Evolutionary conservation across 2,888 invertebrate species (phyloP), one percentile per base, ranked within the genome.

Genomic region (Glyphotaelius pellucidus): DNA sequence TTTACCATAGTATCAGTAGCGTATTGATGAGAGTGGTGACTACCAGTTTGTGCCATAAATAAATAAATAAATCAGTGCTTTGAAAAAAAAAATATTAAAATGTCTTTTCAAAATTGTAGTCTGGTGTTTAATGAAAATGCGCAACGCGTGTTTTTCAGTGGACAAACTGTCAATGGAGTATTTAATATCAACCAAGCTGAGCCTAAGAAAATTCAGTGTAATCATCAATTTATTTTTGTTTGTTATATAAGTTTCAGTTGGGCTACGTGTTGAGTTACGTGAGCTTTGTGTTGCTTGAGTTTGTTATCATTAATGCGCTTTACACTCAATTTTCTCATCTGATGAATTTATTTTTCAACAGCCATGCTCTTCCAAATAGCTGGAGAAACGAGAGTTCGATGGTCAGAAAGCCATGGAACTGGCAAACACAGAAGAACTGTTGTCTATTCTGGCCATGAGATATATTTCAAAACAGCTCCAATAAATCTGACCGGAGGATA

Each of bases 311-410:
- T 38, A 4, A 38, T 9, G 4, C 38, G 38, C 4, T 38, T 38
- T 38, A 38, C 38, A 38, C 1, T 52, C 0, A 19, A 52, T 52
- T 52, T 52, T 19, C 0, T 52, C 19, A 19, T 15, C 19, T n/a
- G 7, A 67, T 19, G 4, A 25, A 67, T 67, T 19, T 89, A 15
- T 83, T 90, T n/a, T 91, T 19, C 38, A 84, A 32, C 35, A 91
- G 91, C 89, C 84, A 30, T 91, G 25, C 83, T 81, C 19, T 91
- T 91, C 42, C 35, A 79, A 35, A 84, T 38, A 14, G 31, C 67
- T 9, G 91, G 91, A 52, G 89, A 91, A 81, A 38, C 89, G 67
- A 67, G 86, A 9, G 38, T 80, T 83, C 42, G 89, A 35, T 91
- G 91, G 91, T 80, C 79, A 0, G 91, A 91, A 42, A 80, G 32